Conservation (phyloP, 2,797 vertebrate species). For the Prionace glauca region DNA sequence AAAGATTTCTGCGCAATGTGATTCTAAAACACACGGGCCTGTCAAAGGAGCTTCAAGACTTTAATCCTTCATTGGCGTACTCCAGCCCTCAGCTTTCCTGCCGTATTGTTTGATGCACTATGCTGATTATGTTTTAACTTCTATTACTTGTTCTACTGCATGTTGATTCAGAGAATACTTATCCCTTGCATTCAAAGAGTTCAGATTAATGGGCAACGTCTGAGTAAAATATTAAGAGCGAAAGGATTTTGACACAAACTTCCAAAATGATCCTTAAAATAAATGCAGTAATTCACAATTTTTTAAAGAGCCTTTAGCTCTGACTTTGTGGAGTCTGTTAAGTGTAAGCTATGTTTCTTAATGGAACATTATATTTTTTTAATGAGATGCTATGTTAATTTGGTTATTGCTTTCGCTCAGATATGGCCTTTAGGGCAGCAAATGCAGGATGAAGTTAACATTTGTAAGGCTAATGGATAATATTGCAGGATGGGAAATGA, state of each 20-base stretch:
- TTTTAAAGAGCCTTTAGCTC: not conserved
- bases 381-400: constrained; percentile 14
- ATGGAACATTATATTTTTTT: constrained; percentile 1
- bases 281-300: not conserved
- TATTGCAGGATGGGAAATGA: not conserved
- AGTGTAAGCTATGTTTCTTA: not conserved
- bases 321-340: not conserved
- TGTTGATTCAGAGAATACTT: not conserved
- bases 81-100: not conserved
- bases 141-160: not conserved
- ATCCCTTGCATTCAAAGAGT: not conserved
- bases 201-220: not conserved
- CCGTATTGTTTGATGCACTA: not conserved
- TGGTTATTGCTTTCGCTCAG: not conserved
- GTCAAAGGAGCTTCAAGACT: not conserved
- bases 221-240: not conserved
- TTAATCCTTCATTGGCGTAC: not conserved
- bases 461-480: not conserved
- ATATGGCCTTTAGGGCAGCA: not conserved
- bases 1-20: not conserved
- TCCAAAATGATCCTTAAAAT: not conserved
- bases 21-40: not conserved
- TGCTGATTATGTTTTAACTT: not conserved
- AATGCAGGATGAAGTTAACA: not conserved
- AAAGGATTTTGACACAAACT: not conserved